Evolutionary conservation across 2,113 vertebrate genomes (phyloP).

Genomic region (Nematolebias whitei): DNA sequence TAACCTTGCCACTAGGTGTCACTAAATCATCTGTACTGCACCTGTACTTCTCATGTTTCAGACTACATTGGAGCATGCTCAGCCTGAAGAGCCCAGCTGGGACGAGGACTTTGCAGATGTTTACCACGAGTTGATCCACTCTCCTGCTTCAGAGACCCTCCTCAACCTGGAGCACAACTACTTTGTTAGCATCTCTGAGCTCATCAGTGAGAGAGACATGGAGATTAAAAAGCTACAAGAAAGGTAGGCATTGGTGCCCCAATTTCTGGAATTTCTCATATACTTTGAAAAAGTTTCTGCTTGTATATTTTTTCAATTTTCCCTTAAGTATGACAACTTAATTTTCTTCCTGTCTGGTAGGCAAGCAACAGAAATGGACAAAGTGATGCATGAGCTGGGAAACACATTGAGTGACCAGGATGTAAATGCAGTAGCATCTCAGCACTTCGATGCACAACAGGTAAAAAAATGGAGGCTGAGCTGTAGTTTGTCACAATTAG

Average conservation of each 20-base stretch:
- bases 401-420: constrained; percentile 94
- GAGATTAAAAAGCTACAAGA: constrained; percentile 95
- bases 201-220: constrained; percentile 95
- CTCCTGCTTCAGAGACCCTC: constrained; percentile 94
- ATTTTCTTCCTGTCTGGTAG: constrained; percentile 67
- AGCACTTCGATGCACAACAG: constrained; percentile 97
- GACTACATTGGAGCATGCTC: constrained; percentile 90
- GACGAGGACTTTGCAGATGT: constrained; percentile 97
- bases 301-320: neutral
- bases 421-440: constrained; percentile 92
- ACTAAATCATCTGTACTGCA: neutral
- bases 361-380: constrained; percentile 93
- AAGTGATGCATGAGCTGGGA: constrained; percentile 95
- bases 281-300: neutral
- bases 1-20: neutral
- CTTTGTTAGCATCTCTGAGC: constrained; percentile 96
- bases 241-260: constrained; percentile 82
- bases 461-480: no score
- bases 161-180: constrained; percentile 98
- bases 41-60: constrained; percentile 66
- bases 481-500: neutral
- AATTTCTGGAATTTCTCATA: neutral
- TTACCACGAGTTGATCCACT: constrained; percentile 98
- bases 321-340: neutral
- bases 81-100: constrained; percentile 93